Evolutionary conservation across 1,140 invertebrate species (phyloP).

Genomic region (Arctopsyche grandis): DNA sequence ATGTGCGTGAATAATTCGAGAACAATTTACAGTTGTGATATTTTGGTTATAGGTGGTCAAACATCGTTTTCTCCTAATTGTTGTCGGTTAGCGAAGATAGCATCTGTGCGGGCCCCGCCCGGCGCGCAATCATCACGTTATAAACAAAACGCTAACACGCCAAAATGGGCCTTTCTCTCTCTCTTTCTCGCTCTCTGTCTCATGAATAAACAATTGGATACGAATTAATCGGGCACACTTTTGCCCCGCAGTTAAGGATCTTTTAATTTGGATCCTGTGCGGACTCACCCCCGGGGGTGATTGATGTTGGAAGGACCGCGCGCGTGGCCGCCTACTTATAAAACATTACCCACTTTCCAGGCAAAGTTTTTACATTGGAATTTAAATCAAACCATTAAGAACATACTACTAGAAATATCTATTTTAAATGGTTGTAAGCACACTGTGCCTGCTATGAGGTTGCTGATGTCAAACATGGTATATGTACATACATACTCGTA

Average conservation of each 20-base stretch:
- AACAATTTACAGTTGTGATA: no score
- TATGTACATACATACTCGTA: no score
- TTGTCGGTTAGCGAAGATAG: conserved; percentile 16
- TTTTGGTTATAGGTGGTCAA: conserved; percentile 6
- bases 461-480: no score
- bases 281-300: background rate
- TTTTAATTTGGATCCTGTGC: conserved; percentile 23
- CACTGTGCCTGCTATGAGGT: no score
- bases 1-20: no score
- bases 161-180: background rate
- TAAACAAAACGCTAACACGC: conserved; percentile 32
- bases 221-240: conserved; percentile 26
- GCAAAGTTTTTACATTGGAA: background rate
- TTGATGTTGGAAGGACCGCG: conserved; percentile 11
- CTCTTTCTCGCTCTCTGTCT: background rate
- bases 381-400: no score
- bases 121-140: conserved; percentile 28
- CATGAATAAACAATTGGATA: conserved; percentile 25
- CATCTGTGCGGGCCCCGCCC: conserved; percentile 1
- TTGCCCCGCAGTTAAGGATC: conserved; percentile 20
- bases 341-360: background rate
- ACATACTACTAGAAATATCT: no score
- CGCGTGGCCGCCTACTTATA: background rate
- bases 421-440: no score
- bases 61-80: background rate